Percentiles rank a stretch among this genome's conserved stretches.
Conservation (phyloP, 2,797 vertebrate genomes). For the Otus scops region DNA sequence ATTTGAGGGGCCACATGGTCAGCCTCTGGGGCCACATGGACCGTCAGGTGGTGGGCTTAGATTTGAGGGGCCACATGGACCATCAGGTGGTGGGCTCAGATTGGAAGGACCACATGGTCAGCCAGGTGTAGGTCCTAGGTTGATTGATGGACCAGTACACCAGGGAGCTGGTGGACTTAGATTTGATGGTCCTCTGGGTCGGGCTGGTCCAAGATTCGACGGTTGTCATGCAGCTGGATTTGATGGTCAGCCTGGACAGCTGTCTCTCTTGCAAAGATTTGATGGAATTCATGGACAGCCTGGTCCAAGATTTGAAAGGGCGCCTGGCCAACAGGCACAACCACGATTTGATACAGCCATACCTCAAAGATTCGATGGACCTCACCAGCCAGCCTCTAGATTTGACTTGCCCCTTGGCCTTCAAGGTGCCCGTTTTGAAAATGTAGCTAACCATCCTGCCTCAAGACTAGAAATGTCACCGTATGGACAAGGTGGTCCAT, state of each 20-base stretch:
- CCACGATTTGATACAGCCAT: conserved; percentile 81
- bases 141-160: conserved; percentile 81
- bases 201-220: conserved; percentile 79
- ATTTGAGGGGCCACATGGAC: conserved; percentile 79
- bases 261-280: conserved; percentile 77
- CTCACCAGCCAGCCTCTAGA: conserved; percentile 79
- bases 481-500: conserved; percentile 80
- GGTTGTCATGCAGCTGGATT: conserved; percentile 76
- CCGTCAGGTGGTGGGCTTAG: conserved; percentile 76
- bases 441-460: conserved; percentile 73
- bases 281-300: conserved; percentile 80
- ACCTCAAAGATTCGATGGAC: conserved; percentile 81
- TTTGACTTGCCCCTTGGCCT: conserved; percentile 84
- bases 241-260: conserved; percentile 78
- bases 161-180: conserved; percentile 78
- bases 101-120: conserved; percentile 82
- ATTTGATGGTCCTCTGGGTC: conserved; percentile 82
- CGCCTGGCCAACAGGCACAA: conserved; percentile 77
- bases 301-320: conserved; percentile 79
- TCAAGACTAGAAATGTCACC: conserved; percentile 77
- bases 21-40: conserved; percentile 71
- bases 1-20: conserved; percentile 83
- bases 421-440: conserved; percentile 81
- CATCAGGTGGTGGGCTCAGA: conserved; percentile 76
- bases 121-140: conserved; percentile 74